Percentiles rank a stretch among this genome's conserved stretches.
Evolutionary conservation across 92 coral and sea anemone genomes (phyloP).

Genomic region (Porites cylindrica): DNA sequence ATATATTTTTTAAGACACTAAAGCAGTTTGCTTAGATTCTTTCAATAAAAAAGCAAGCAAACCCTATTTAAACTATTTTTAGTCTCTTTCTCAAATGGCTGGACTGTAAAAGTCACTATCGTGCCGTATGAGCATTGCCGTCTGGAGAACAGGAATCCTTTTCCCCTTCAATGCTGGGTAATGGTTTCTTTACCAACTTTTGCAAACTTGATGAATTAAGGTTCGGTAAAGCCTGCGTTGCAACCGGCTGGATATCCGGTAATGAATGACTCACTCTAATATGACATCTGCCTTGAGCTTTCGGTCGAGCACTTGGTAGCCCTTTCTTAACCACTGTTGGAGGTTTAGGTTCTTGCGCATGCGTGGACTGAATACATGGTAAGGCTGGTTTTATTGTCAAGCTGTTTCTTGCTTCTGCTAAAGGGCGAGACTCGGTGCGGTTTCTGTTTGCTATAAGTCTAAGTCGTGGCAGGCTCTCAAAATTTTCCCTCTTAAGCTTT

Average conservation of each 20-base stretch:
- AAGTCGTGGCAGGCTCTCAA: not conserved
- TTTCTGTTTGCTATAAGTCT: not conserved
- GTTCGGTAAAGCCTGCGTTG: constrained; percentile 15
- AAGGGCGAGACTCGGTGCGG: not conserved
- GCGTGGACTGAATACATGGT: not conserved
- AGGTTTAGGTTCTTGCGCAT: not conserved
- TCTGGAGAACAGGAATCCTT: not conserved
- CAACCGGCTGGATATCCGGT: constrained; percentile 11
- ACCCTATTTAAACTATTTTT: too few species aligned
- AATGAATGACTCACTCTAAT: not conserved
- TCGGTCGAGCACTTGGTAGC: not conserved
- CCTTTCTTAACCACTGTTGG: constrained; percentile 6
- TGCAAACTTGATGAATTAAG: constrained; percentile 3
- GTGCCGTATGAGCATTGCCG: too few species aligned
- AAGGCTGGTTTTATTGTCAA: constrained; percentile 33
- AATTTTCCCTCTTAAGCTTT: constrained; percentile 8
- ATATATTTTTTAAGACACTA: too few species aligned
- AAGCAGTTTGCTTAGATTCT: too few species aligned
- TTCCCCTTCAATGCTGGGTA: constrained; percentile 2
- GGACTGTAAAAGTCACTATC: too few species aligned
- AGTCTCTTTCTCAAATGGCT: too few species aligned
- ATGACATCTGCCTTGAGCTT: not conserved
- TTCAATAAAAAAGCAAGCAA: too few species aligned
- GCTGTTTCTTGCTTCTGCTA: not conserved
- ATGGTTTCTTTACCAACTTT: not conserved